These are phyloP conservation scores for Leptobrachium leishanense DNA, from an alignment of 2,113 vertebrate species.

Conservation along the genomic window DNA sequence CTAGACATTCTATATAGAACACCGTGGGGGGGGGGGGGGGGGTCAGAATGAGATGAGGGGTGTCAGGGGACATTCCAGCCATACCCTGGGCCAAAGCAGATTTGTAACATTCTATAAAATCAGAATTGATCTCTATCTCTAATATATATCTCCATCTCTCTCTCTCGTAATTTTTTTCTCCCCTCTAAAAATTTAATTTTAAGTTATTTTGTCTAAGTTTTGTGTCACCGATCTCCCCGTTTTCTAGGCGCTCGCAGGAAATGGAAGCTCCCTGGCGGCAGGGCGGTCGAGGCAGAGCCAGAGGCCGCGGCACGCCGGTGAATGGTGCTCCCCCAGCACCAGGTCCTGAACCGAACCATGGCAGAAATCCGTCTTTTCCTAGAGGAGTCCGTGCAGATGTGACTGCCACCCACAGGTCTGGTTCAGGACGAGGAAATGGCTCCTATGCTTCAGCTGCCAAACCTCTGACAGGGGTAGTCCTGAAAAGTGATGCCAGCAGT, in stretches of 20 bases:
- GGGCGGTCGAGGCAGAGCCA: conserved; percentile 76
- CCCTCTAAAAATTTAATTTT: no score
- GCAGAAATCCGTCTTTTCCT: conserved; percentile 20
- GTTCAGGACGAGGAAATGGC: conserved; percentile 6
- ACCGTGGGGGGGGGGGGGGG: no score
- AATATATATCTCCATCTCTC: no score
- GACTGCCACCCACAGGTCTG: neutral
- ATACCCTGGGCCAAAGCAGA: no score
- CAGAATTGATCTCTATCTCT: no score
- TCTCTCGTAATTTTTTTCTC: no score
- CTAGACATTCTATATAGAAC: no score
- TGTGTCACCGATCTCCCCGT: neutral
- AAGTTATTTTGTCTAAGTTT: neutral
- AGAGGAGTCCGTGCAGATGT: neutral
- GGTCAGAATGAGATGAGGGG: no score
- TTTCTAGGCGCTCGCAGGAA: conserved; percentile 6
- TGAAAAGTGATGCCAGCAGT: conserved; percentile 19
- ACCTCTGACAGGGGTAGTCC: neutral
- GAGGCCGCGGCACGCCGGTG: conserved; percentile 52
- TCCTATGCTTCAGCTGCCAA: conserved; percentile 25
- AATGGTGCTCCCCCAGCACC: conserved; percentile 15
- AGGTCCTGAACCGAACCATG: conserved; percentile 41
- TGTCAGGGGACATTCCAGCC: no score
- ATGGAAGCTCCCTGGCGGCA: conserved; percentile 88
- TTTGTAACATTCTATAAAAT: no score